phyloP scores from a whole-genome alignment of 2,888 invertebrate genomes.

The Geotrupes spiniger region DNA sequence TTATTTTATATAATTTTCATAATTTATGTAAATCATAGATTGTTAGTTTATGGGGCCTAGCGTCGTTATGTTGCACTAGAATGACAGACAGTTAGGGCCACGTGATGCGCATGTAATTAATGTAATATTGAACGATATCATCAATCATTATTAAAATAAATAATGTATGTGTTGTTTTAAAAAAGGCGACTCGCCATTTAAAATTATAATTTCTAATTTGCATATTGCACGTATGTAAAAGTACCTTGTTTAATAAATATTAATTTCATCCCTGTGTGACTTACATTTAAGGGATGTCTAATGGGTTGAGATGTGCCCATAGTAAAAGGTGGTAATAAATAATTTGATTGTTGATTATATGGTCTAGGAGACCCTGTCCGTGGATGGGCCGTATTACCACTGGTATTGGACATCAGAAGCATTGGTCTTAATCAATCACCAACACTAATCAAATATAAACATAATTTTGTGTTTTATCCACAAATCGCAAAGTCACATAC shows the following conservation, averaged over 20 bases:
- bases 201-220: background rate
- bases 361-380: constrained; percentile 30
- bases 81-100: too few relatives aligned
- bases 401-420: constrained; percentile 37
- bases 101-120: too few relatives aligned
- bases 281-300: constrained; percentile 36
- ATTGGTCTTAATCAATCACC: constrained; percentile 21
- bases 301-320: constrained; percentile 36
- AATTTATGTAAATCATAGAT: too few relatives aligned
- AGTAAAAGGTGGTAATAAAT: constrained; percentile 21
- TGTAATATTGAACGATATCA: background rate
- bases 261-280: constrained; percentile 19
- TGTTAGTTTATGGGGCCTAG: too few relatives aligned
- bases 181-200: too few relatives aligned
- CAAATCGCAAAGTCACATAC: too few relatives aligned
- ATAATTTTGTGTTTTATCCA: background rate
- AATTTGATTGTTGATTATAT: constrained; percentile 11
- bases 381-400: constrained; percentile 30
- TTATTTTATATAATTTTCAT: too few relatives aligned
- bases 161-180: background rate
- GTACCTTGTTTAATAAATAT: background rate
- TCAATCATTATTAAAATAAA: background rate
- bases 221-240: background rate
- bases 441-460: constrained; percentile 5
- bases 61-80: too few relatives aligned